A percentile compares a stretch with the other conserved stretches of the same genome.
Conservation (phyloP, 2,888 invertebrate species). For the Acrobasis consociella region DNA sequence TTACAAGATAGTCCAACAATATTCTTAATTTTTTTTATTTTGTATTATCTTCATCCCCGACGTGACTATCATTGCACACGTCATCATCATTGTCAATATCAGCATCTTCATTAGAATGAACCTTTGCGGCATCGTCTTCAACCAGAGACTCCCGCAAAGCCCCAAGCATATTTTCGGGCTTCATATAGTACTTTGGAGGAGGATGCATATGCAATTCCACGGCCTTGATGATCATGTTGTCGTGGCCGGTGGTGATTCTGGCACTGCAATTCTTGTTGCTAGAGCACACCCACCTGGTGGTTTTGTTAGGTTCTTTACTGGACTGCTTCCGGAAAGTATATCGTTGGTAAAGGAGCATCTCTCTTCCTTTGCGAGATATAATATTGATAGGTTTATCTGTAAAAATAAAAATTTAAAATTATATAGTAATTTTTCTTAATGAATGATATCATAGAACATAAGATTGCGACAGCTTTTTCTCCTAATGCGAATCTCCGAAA, state of each 20-base stretch:
- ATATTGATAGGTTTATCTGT: neutral
- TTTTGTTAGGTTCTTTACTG: too few species aligned
- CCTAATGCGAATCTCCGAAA: too few species aligned
- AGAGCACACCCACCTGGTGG: neutral
- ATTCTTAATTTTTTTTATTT: neutral
- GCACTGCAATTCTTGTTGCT: neutral
- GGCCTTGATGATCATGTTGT: constrained; percentile 26
- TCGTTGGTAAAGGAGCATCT: neutral
- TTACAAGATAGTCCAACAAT: too few species aligned
- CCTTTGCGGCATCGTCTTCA: neutral
- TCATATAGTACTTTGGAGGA: constrained; percentile 70
- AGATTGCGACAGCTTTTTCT: too few species aligned
- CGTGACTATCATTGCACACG: neutral
- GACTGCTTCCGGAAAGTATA: constrained; percentile 4
- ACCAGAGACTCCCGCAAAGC: constrained; percentile 42
- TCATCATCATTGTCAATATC: neutral
- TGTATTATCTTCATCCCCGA: neutral
- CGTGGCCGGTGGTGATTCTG: neutral
- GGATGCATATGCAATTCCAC: constrained; percentile 62
- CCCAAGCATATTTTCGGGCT: constrained; percentile 59
- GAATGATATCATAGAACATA: too few species aligned
- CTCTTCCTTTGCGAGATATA: neutral
- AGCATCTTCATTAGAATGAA: neutral
- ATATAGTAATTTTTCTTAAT: neutral
- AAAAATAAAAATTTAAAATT: neutral